Evolutionary conservation across 92 coral and sea anemone genomes (phyloP), one percentile per base, ranked within the genome.

Genomic region (Zoanthus solanderi): DNA sequence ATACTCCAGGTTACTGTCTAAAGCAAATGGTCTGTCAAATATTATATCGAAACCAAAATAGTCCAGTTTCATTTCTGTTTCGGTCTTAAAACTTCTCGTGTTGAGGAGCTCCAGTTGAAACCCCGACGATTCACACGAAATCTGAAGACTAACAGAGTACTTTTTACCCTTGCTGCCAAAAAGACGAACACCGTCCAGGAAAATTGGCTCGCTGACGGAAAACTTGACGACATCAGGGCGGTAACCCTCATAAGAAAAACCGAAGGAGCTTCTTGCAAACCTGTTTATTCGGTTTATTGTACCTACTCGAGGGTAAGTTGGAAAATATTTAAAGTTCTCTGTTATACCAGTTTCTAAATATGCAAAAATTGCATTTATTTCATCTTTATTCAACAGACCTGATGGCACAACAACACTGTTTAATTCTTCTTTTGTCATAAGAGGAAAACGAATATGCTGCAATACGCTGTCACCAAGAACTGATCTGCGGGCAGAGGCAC

Each of bases 41-140:
- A 88, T 63, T 30, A 93, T 94, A 79, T 96, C 98, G 81, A 91
- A 96, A 8, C 98, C 98, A 76, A 92, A 89, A 79, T 87, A 90
- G 58, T 72, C 69, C 75, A 83, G 87, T n/a, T 63, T 60, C 56
- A 86, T 71, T 93, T 79, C 84, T 9, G 76, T 72, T 50, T 90
- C 93, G 13, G 88, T 89, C 76, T 79, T 68, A 6, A 80, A 80
- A 61, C 46, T 61, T 18, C 72, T 66, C 9, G 32, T 12, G n/a
- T 80, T 18, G 67, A 80, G 34, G 65, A 80, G 72, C 14, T 80
- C 54, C 17, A 44, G 73, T 28, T 63, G n/a, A 65, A 80, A 45
- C 6, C 46, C 29, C 17, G 56, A 80, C 54, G 84, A 80, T 11
- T 65, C 34, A 56, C 53, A 75, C 32, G 77, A 88, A 67, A 57